Base-by-base conservation (phyloP, 2,888 invertebrate species). In the Pteria penguin region DNA sequence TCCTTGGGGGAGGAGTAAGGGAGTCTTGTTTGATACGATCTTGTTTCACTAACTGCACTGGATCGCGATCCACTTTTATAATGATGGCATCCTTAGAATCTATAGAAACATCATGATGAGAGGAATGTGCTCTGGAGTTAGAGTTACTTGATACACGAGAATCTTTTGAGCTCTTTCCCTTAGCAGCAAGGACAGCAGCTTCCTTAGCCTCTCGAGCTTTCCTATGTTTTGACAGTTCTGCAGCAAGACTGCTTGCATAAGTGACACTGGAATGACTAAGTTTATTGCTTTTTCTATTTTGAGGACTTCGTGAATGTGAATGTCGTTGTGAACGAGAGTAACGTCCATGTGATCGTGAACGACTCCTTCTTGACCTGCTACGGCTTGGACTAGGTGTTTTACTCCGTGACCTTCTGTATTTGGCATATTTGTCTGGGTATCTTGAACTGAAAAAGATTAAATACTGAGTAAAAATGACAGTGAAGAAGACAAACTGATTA, bases 141-240 rank as follows among this genome's bases (percentile, higher is more conserved):
- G 68, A 68, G 55, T 68, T 55, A 33, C 32, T 32, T 26, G 26
- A 57, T 24, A 31, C 31, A 52, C 65, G 45, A 5, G 70, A 29
- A 14, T 77, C 76, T 29, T 72, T 72, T n/a, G 68, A 61, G 54
- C 73, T 72, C 3, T 79, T 75, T 33, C 82, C 76, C 66, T 79
- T 83, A 5, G 81, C 83, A 29, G 85, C 84, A 32, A 82, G 79
- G 29, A 80, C 79, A 71, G 83, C 83, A 27, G 83, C 83, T 60
- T 79, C 74, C 60, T 96, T 96, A 91, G 95, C 95, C 91, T 90
- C 89, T n/a, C 89, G 78, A 24, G 90, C 90, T 75, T 87, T 88
- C 67, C 85, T 84, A 68, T 90, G 88, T 77, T 92, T 92, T 74
- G 87, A 89, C 8, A 92, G 86, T 84, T 92, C 92, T 8, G 91